A percentile compares a stretch with the other conserved stretches of the same genome.
Conservation (phyloP, 1,140 invertebrate species). For the Heliconius nattereri region DNA sequence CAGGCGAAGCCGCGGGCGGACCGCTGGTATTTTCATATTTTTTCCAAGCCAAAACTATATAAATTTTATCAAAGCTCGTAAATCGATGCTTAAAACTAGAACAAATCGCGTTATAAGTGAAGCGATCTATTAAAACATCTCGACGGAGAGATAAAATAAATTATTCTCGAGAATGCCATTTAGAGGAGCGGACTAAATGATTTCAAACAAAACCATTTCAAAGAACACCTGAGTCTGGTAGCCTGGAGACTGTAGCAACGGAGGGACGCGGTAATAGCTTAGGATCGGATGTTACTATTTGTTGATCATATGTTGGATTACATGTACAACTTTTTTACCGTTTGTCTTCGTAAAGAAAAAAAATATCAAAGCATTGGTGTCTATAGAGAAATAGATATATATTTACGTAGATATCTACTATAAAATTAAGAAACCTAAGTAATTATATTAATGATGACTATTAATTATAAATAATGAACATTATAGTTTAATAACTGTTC, state of each 20-base stretch:
- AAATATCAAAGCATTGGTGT: neutral
- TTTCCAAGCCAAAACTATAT: neutral
- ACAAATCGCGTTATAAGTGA: neutral
- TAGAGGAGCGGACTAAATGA: slow-evolving; percentile 56
- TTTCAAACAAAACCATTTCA: slow-evolving; percentile 54
- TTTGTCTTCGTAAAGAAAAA: neutral
- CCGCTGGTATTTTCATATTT: no score
- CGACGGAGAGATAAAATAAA: slow-evolving; percentile 47
- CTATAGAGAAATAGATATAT: neutral
- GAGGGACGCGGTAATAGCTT: slow-evolving; percentile 48
- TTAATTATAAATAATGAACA: neutral
- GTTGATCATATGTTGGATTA: slow-evolving; percentile 30
- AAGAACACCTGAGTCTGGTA: slow-evolving; percentile 56
- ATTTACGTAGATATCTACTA: neutral
- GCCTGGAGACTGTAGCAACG: slow-evolving; percentile 36
- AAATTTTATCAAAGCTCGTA: neutral
- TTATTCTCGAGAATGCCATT: slow-evolving; percentile 52
- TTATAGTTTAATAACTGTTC: slow-evolving; percentile 1
- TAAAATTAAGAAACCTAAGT: neutral
- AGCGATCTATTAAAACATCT: slow-evolving; percentile 23
- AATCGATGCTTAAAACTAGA: neutral
- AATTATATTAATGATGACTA: neutral
- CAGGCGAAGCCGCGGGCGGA: no score
- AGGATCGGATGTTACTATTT: slow-evolving; percentile 30
- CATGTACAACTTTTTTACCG: neutral